These are phyloP conservation scores for Callipepla californica DNA, from an alignment of 2,113 vertebrate species.

Conservation along the genomic window DNA sequence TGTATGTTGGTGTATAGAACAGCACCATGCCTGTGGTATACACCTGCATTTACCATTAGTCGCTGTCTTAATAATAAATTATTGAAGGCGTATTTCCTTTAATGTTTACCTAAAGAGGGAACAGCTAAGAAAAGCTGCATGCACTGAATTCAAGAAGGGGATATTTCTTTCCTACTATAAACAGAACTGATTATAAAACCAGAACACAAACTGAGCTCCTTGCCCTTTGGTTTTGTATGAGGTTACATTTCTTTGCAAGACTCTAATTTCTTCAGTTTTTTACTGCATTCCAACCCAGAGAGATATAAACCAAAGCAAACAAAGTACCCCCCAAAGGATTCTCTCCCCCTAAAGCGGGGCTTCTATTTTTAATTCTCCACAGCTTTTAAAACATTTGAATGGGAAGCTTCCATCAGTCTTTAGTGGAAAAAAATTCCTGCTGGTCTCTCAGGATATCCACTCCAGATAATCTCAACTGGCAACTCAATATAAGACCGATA, in stretches of 20 bases:
- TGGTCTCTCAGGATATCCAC: constrained; percentile 63
- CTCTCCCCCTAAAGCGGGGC: constrained; percentile 54
- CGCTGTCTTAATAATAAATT: constrained; percentile 59
- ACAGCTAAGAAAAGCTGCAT: constrained; percentile 62
- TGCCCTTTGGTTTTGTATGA: constrained; percentile 60
- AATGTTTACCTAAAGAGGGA: constrained; percentile 72
- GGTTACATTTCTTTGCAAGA: constrained; percentile 59
- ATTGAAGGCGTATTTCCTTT: constrained; percentile 51
- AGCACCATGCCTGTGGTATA: neutral
- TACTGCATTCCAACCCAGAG: constrained; percentile 70
- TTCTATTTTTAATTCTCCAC: constrained; percentile 80
- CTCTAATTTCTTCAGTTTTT: constrained; percentile 70
- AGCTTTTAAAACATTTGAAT: constrained; percentile 80
- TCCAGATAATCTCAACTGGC: constrained; percentile 73
- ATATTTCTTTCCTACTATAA: constrained; percentile 78
- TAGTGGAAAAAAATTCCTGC: constrained; percentile 63
- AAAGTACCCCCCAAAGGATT: constrained; percentile 75
- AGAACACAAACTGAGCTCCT: constrained; percentile 70
- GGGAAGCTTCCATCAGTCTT: constrained; percentile 71
- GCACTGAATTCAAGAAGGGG: constrained; percentile 69
- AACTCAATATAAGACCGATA: constrained; percentile 7
- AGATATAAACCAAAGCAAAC: constrained; percentile 81
- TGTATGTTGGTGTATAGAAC: neutral
- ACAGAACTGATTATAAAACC: constrained; percentile 81
- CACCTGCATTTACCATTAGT: constrained; percentile 75